Evolutionary conservation across 2,888 invertebrate species (phyloP).

Genomic region (Noctuana brunneofusca): DNA sequence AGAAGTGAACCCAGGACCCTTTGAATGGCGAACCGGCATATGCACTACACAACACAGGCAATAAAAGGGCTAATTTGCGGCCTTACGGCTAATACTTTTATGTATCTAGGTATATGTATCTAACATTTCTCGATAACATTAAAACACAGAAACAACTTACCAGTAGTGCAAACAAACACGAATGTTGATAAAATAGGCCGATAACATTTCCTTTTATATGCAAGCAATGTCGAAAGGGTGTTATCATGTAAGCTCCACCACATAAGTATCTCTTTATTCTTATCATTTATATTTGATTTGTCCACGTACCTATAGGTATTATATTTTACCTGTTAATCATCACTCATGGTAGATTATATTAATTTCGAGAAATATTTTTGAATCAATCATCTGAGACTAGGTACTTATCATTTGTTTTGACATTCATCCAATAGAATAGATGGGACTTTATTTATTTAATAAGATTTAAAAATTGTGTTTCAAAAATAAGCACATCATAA

Average conservation of each 20-base stretch:
- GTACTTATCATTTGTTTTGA: too few relatives aligned
- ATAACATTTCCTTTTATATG: slow-evolving; percentile 35
- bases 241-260: slow-evolving; percentile 4
- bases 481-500: too few relatives aligned
- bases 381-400: background rate
- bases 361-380: background rate
- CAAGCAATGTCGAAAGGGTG: slow-evolving; percentile 37
- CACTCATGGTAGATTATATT: background rate
- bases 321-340: background rate
- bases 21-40: too few relatives aligned
- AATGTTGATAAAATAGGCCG: slow-evolving; percentile 14
- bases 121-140: background rate
- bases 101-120: too few relatives aligned
- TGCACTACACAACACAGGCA: too few relatives aligned
- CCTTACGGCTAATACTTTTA: too few relatives aligned
- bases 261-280: slow-evolving; percentile 11
- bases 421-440: too few relatives aligned
- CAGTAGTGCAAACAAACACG: slow-evolving; percentile 27
- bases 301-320: slow-evolving; percentile 52
- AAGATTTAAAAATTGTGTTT: too few relatives aligned
- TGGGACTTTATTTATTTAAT: too few relatives aligned
- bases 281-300: slow-evolving; percentile 57
- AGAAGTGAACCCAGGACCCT: too few relatives aligned
- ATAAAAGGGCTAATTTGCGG: too few relatives aligned
- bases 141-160: slow-evolving; percentile 11